Percentiles rank a stretch among this genome's conserved stretches.
These are phyloP conservation scores for Phymastichus coffea DNA, from an alignment of 1,140 invertebrate genomes.

Conservation along the genomic window DNA sequence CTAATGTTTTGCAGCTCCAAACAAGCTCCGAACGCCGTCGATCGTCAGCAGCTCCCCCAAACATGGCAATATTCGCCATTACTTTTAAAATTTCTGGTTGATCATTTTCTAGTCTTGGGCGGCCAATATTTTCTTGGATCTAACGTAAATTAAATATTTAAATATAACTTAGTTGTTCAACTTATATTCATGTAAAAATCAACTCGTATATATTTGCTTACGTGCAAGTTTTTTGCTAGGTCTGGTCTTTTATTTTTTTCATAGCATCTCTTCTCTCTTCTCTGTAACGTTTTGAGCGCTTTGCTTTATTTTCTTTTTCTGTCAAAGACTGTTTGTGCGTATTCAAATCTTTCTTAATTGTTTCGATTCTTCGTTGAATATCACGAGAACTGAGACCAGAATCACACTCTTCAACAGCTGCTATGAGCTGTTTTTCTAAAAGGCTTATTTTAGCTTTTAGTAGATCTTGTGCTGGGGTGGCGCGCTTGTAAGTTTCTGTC, in stretches of 20 bases:
- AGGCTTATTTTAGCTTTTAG: no score
- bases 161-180: no score
- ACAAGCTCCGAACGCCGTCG: constrained; percentile 29
- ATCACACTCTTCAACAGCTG: no score
- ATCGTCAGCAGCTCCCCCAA: constrained; percentile 29
- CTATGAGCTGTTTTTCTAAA: no score
- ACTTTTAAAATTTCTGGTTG: constrained; percentile 26
- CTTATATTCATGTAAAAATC: neutral
- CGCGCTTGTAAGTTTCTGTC: no score
- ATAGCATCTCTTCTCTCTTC: neutral
- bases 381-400: no score
- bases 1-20: constrained; percentile 27
- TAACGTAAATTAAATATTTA: neutral
- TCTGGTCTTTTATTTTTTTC: neutral
- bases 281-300: neutral
- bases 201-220: neutral
- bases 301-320: neutral
- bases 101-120: constrained; percentile 26
- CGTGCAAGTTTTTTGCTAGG: neutral
- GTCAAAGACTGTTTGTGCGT: no score
- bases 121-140: constrained; percentile 3
- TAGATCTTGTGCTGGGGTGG: no score
- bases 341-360: no score
- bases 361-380: no score
- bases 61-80: constrained; percentile 30